Percentiles rank a stretch among this genome's conserved stretches.
Evolutionary conservation across 2,888 invertebrate species (phyloP).

Genomic region (Prostheceraeus crozeri): DNA sequence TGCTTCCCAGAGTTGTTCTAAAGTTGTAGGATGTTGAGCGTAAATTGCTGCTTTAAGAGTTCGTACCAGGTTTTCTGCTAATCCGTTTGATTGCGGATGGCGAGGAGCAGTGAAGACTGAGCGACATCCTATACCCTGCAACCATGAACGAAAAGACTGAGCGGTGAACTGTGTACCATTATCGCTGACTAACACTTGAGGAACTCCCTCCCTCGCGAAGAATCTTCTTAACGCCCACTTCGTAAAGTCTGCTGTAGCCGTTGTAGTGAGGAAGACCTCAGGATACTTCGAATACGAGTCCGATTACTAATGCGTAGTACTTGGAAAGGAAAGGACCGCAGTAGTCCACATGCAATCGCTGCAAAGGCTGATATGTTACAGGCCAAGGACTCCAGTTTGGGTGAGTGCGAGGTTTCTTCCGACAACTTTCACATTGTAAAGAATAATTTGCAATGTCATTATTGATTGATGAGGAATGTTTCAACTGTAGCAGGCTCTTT

Average conservation of each 20-base stretch:
- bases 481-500: too few species aligned
- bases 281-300: slow-evolving; percentile 3
- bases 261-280: background rate
- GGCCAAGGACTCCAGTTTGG: slow-evolving; percentile 19
- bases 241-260: background rate
- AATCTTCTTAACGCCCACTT: background rate
- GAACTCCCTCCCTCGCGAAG: background rate
- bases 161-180: background rate
- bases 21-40: background rate
- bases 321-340: background rate
- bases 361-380: slow-evolving; percentile 3
- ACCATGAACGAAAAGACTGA: background rate
- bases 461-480: slow-evolving; percentile 1
- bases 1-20: background rate
- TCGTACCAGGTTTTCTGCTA: slow-evolving; percentile 14
- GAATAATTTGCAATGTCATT: background rate
- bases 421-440: background rate
- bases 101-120: background rate
- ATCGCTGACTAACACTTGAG: background rate
- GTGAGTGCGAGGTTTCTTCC: background rate
- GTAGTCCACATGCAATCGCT: slow-evolving; percentile 8
- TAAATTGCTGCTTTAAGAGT: background rate
- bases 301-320: background rate
- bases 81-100: slow-evolving; percentile 10
- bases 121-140: background rate